Evolutionary conservation across 2,797 vertebrate genomes (phyloP).

Genomic region (Cirrhinus molitorella): DNA sequence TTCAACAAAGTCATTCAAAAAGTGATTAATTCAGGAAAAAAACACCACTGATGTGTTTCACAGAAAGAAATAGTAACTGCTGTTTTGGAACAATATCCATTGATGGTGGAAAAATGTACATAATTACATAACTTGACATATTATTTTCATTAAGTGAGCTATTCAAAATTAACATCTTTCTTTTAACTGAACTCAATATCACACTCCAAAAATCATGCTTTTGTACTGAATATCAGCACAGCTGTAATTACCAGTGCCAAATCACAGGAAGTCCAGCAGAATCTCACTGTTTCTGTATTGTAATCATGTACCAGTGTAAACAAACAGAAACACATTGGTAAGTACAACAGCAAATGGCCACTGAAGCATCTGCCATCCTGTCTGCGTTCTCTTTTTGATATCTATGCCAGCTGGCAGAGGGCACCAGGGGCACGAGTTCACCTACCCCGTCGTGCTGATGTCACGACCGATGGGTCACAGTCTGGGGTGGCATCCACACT

Average conservation of each 20-base stretch:
- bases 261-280: constrained; percentile 3
- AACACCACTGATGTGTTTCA: neutral
- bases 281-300: constrained; percentile 13
- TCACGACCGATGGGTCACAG: constrained; percentile 27
- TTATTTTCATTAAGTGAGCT: neutral
- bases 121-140: neutral
- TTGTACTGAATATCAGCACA: neutral
- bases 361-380: constrained; percentile 30
- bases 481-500: constrained; percentile 12
- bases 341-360: constrained; percentile 34
- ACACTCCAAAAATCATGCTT: neutral
- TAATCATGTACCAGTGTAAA: constrained; percentile 44
- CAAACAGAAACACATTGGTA: constrained; percentile 35
- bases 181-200: neutral
- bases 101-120: neutral
- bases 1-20: neutral
- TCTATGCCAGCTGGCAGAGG: constrained; percentile 38
- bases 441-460: neutral
- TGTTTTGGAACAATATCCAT: neutral
- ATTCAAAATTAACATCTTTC: neutral
- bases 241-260: neutral
- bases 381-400: constrained; percentile 19
- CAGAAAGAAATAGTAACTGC: no score
- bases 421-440: constrained; percentile 18
- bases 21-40: neutral